Conservation (phyloP, 2,113 vertebrate genomes). For the Bostrychus sinensis region DNA sequence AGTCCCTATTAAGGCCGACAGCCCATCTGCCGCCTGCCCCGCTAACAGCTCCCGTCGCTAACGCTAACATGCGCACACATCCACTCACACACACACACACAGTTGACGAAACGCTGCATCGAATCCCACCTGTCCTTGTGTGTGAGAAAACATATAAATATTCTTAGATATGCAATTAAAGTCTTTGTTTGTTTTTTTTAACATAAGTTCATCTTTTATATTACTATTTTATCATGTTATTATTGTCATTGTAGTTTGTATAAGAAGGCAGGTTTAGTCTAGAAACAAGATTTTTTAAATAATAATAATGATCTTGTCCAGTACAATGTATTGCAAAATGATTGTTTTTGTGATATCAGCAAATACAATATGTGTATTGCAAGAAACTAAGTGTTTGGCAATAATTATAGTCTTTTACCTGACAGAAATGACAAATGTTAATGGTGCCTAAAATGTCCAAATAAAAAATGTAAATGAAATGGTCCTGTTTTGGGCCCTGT, state of each 20-base stretch:
- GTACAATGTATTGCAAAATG: too few species aligned
- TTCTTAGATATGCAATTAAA: neutral
- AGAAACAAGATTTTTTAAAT: too few species aligned
- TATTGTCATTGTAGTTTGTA: neutral
- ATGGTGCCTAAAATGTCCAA: too few species aligned
- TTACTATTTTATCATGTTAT: neutral
- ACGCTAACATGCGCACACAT: slow-evolving; percentile 65
- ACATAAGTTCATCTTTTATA: neutral
- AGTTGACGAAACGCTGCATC: slow-evolving; percentile 30
- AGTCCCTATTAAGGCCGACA: slow-evolving; percentile 83
- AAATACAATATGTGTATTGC: too few species aligned
- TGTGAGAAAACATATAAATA: slow-evolving; percentile 12
- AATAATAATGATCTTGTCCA: too few species aligned
- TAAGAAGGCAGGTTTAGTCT: too few species aligned
- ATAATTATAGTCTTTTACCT: too few species aligned
- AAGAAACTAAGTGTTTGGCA: too few species aligned
- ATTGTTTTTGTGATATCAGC: too few species aligned
- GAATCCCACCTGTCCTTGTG: slow-evolving; percentile 58
- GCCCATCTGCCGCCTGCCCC: slow-evolving; percentile 82
- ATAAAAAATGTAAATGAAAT: too few species aligned
- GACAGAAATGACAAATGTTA: too few species aligned
- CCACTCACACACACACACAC: slow-evolving; percentile 56
- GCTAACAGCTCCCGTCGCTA: slow-evolving; percentile 78
- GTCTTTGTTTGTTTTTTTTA: neutral
- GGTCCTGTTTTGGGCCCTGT: too few species aligned